A percentile compares a stretch with the other conserved stretches of the same genome.
phyloP scores from a whole-genome alignment of 2,797 vertebrate genomes.

The Chiloscyllium punctatum region DNA sequence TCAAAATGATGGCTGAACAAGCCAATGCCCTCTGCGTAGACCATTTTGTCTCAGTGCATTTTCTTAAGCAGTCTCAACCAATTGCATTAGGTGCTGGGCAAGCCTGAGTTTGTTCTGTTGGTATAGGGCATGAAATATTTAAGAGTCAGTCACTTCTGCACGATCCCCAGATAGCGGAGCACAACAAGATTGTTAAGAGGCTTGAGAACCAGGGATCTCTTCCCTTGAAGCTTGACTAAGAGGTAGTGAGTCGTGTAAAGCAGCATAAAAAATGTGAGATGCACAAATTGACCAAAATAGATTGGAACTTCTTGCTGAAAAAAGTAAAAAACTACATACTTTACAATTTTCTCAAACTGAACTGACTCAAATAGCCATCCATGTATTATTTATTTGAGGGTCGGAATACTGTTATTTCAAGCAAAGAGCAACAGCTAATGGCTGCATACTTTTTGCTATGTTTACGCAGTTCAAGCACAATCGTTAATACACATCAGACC shows the following conservation, averaged over 20 bases:
- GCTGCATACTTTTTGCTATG: neutral
- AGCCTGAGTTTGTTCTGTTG: neutral
- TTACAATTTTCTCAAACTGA: neutral
- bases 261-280: neutral
- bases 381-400: conserved; percentile 11
- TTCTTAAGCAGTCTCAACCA: neutral
- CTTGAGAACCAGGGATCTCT: neutral
- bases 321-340: neutral
- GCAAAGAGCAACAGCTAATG: neutral
- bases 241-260: neutral
- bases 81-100: neutral
- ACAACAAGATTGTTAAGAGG: neutral
- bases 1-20: neutral
- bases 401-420: neutral
- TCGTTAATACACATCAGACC: neutral
- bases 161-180: too few species aligned
- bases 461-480: neutral
- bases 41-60: neutral
- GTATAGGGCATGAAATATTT: neutral
- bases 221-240: neutral
- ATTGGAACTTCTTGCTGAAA: neutral
- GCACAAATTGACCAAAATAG: neutral
- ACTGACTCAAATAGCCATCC: neutral
- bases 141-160: neutral
- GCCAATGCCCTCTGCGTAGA: neutral